A percentile compares a stretch with the other conserved stretches of the same genome.
phyloP scores from a whole-genome alignment of 2,113 vertebrate species.

The Alaudala cheleensis region DNA sequence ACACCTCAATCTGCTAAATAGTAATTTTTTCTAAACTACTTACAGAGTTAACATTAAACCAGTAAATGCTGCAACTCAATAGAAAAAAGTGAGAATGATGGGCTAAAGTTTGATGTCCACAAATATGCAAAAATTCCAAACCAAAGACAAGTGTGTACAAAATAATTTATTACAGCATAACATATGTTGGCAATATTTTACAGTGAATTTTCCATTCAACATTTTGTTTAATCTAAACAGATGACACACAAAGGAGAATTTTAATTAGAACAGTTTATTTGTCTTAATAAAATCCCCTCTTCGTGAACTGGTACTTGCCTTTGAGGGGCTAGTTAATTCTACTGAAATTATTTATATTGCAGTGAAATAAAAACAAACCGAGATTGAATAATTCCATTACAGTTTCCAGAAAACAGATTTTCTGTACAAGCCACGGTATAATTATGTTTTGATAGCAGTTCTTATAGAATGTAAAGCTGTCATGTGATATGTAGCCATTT shows the following conservation, averaged over 20 bases:
- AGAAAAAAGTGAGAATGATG: not conserved
- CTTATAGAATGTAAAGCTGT: constrained; percentile 59
- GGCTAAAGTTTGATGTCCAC: not conserved
- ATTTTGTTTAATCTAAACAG: constrained; percentile 64
- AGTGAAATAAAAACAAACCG: constrained; percentile 66
- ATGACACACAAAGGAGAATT: constrained; percentile 62
- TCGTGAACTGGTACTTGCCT: constrained; percentile 61
- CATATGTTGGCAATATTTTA: constrained; percentile 75
- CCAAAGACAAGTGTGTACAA: constrained; percentile 71
- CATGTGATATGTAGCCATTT: constrained; percentile 11
- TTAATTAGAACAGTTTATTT: constrained; percentile 67
- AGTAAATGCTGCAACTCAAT: not conserved
- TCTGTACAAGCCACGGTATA: constrained; percentile 68
- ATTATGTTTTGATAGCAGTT: constrained; percentile 59
- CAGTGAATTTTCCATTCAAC: constrained; percentile 68
- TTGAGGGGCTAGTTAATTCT: constrained; percentile 66
- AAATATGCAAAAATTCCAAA: not conserved
- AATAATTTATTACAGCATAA: constrained; percentile 85
- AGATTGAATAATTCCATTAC: constrained; percentile 39
- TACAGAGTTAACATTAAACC: rapidly evolving
- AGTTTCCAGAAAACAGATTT: constrained; percentile 54
- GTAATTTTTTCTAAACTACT: not conserved
- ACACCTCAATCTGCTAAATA: not conserved
- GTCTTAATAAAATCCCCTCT: constrained; percentile 72
- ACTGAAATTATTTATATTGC: constrained; percentile 72